Base-by-base conservation (phyloP, 2,888 invertebrate species). In the Bruchidius siliquastri region DNA sequence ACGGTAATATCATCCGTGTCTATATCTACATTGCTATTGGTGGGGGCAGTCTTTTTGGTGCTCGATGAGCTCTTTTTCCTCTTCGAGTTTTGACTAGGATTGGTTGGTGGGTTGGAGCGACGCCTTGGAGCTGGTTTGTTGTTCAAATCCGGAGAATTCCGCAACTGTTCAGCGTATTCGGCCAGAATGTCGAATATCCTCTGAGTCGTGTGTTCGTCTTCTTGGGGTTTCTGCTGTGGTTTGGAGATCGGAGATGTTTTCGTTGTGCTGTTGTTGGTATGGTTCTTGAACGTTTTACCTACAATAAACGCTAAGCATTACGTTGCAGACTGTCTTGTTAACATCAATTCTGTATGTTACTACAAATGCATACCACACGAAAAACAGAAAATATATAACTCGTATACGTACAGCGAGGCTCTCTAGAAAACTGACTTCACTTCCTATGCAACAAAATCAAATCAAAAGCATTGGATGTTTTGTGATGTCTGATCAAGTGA, bases 181-280 rank as follows among this genome's bases (percentile, higher is more conserved):
- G 93, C 93, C 71, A 94, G 84, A 80, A 94, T 94, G 78, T 93
- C 93, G 76, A 94, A 91, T 80, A 94, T 94, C 78, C 94, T 88
- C 82, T 94, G 93, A 0, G 93, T 93, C 0, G 94, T 94, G 83
- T 93, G 93, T 82, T 94, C 94, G 81, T 94, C 94, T 87, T 94
- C 94, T 77, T 93, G 90, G 0, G 93, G 93, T 83, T 94, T 94
- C 79, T 93, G 93, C 75, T 90, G 89, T 2, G 90, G 90, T 83
- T 91, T 90, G 4, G 92, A 91, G 32, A 92, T 89, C 2, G 91
- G 90, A 2, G 91, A 90, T 49, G 91, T 90, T 0, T 92, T 86
- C 1, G 91, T 87, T 76, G 88, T 90, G 49, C 13, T 49, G 0
- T 90, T 89, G 71, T 78, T 80, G 2, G 89, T 87, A 0, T 90